phyloP scores from a whole-genome alignment of 2,888 invertebrate species.

The Nomada fabriciana region DNA sequence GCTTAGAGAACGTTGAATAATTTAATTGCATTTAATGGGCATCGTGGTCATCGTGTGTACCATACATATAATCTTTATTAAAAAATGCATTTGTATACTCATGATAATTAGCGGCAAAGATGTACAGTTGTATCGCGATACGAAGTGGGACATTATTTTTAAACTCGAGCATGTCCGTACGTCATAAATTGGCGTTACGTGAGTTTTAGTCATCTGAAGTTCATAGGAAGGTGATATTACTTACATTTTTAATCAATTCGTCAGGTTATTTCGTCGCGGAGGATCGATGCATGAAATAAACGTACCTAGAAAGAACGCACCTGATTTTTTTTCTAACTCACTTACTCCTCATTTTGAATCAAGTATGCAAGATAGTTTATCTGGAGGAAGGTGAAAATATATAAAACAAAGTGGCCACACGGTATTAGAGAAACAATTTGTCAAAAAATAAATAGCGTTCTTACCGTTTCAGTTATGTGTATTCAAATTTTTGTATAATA shows the following conservation, averaged over 20 bases:
- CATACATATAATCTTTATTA: neutral
- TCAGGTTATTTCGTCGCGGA: neutral
- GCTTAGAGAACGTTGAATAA: neutral
- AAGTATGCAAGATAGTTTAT: neutral
- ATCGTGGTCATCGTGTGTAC: neutral
- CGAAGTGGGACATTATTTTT: slow-evolving; percentile 27
- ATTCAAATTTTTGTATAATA: neutral
- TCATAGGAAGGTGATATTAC: neutral
- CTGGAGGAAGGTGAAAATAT: neutral
- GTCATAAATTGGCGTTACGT: slow-evolving; percentile 17
- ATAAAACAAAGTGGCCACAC: neutral
- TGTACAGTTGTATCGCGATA: neutral
- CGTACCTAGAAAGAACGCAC: neutral
- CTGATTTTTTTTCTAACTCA: neutral
- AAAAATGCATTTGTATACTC: neutral
- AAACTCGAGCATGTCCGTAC: neutral
- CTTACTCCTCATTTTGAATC: too few relatives aligned
- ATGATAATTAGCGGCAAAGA: neutral
- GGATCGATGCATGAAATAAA: neutral
- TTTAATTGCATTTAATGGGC: neutral
- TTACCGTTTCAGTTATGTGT: neutral
- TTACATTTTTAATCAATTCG: slow-evolving; percentile 5
- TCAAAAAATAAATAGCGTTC: neutral
- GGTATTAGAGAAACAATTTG: too few relatives aligned
- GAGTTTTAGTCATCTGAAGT: slow-evolving; percentile 6